Evolutionary conservation across 2,113 vertebrate species (phyloP).

Genomic region (Podarcis cretensis): DNA sequence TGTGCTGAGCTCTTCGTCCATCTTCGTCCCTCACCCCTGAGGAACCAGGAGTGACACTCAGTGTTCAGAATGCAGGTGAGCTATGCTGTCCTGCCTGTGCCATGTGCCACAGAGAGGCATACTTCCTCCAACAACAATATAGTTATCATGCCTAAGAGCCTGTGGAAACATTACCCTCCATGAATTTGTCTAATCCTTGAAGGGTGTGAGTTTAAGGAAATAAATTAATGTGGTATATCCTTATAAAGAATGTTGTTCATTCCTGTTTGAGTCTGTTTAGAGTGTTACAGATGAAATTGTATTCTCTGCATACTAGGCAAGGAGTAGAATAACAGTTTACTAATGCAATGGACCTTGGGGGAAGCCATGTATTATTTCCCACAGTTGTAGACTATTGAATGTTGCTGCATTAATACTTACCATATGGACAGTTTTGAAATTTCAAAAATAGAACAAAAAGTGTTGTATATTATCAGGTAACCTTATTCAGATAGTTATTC

Average conservation of each 20-base stretch:
- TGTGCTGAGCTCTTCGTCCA: no score
- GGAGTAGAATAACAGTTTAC: neutral
- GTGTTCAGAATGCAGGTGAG: no score
- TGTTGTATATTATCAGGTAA: slow-evolving; percentile 4
- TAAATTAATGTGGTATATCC: neutral
- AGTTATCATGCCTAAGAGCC: no score
- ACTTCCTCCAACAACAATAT: no score
- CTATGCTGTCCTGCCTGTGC: no score
- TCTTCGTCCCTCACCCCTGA: no score
- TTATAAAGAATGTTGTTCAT: neutral
- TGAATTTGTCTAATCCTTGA: no score
- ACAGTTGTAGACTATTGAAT: slow-evolving; percentile 19
- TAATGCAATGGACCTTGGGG: slow-evolving; percentile 15
- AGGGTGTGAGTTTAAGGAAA: neutral
- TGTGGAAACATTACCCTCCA: no score
- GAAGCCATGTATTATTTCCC: neutral
- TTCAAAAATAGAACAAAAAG: slow-evolving; percentile 2
- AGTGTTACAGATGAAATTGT: neutral
- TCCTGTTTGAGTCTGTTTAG: neutral
- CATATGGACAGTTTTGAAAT: neutral
- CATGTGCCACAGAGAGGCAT: no score
- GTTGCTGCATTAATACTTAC: neutral
- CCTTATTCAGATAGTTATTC: slow-evolving; percentile 16
- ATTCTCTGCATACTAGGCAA: neutral
- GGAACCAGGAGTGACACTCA: no score